Evolutionary conservation across 2,888 invertebrate genomes (phyloP).

Genomic region (Cyrtodaria siliqua): DNA sequence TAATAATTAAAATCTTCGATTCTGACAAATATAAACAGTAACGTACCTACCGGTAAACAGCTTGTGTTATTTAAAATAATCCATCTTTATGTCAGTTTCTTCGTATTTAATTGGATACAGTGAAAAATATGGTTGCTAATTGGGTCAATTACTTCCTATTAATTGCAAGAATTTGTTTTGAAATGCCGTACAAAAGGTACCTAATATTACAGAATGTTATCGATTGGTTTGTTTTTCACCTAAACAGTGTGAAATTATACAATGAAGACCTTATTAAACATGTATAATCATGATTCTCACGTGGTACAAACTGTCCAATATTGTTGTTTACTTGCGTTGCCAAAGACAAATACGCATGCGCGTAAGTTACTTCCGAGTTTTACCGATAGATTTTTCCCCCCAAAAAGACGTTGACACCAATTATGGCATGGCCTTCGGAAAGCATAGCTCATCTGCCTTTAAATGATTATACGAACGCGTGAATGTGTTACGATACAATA

Average conservation of each 20-base stretch:
- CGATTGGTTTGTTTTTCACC: neutral
- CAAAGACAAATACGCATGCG: conserved; percentile 63
- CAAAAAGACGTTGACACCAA: no score
- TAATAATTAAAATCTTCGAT: no score
- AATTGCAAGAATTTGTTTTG: no score
- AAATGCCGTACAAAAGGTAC: neutral
- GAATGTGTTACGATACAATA: no score
- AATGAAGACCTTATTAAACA: conserved; percentile 51
- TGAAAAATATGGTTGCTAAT: neutral
- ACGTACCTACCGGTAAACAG: no score
- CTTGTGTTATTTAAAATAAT: neutral
- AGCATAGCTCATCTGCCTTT: no score
- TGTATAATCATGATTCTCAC: conserved; percentile 58
- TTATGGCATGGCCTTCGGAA: no score
- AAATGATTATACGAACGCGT: no score
- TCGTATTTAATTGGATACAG: neutral
- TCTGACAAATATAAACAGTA: no score
- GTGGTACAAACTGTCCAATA: conserved; percentile 34
- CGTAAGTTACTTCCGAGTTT: conserved; percentile 28
- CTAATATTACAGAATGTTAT: conserved; percentile 2
- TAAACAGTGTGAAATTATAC: conserved; percentile 19
- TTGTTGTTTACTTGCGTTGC: conserved; percentile 76
- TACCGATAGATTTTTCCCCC: no score
- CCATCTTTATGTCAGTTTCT: neutral
- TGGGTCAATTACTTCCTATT: neutral